These are phyloP conservation scores for Gila robusta DNA, from an alignment of 2,797 vertebrate genomes.

Conservation along the genomic window DNA sequence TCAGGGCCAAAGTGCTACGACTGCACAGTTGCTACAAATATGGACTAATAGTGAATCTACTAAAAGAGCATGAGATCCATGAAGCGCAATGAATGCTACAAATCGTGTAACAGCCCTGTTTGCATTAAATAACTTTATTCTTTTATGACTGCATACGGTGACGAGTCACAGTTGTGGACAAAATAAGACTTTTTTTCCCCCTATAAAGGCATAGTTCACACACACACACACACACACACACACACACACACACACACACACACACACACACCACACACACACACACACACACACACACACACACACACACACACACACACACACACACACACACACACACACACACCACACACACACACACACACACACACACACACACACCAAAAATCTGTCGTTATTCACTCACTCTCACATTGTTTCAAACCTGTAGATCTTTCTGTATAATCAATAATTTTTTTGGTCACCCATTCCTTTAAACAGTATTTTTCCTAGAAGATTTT, in stretches of 20 bases:
- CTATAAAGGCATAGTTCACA: not conserved
- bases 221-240: too few relatives aligned
- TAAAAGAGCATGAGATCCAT: not conserved
- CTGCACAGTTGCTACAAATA: conserved; percentile 13
- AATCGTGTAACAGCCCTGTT: not conserved
- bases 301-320: too few relatives aligned
- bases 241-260: too few relatives aligned
- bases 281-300: not conserved
- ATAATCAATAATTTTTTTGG: not conserved
- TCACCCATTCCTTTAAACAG: not conserved
- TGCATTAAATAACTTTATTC: not conserved
- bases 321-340: too few relatives aligned
- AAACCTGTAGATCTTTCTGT: not conserved
- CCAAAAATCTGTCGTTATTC: too few relatives aligned
- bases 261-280: not conserved
- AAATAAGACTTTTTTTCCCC: not conserved
- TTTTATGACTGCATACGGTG: not conserved
- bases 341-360: not conserved
- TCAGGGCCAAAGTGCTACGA: not conserved
- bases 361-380: not conserved
- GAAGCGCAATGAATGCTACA: not conserved
- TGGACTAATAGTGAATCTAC: not conserved
- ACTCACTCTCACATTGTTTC: not conserved
- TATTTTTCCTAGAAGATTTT: not conserved
- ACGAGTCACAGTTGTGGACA: not conserved